Percentiles rank a stretch among this genome's conserved stretches.
phyloP scores from a whole-genome alignment of 2,888 invertebrate species.

The Epirrhoe tristata region DNA sequence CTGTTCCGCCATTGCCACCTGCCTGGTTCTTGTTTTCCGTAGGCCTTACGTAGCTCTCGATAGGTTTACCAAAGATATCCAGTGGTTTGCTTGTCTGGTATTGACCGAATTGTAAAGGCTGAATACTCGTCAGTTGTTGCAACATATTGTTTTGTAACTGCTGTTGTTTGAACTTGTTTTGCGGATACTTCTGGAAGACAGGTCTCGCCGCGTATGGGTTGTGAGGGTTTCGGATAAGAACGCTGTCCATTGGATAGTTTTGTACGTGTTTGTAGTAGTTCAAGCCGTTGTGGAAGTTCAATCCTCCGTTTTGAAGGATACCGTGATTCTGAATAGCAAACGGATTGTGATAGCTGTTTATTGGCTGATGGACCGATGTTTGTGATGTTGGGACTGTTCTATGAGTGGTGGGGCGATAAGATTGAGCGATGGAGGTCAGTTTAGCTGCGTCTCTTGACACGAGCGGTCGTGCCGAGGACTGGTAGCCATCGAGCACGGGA shows the following conservation, averaged over 20 bases:
- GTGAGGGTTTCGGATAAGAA: constrained; percentile 73
- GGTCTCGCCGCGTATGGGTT: constrained; percentile 72
- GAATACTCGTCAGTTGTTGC: constrained; percentile 73
- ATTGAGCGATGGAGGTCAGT: constrained; percentile 78
- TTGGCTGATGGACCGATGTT: constrained; percentile 71
- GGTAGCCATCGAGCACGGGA: constrained; percentile 66
- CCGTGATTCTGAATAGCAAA: constrained; percentile 70
- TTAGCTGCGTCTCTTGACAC: constrained; percentile 72
- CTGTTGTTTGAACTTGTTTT: constrained; percentile 66
- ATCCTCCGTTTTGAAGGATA: constrained; percentile 38
- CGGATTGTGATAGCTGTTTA: constrained; percentile 78
- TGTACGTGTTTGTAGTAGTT: constrained; percentile 76
- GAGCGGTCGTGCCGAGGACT: constrained; percentile 74
- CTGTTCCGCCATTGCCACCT: constrained; percentile 48
- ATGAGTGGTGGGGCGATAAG: constrained; percentile 77
- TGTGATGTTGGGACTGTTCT: constrained; percentile 64
- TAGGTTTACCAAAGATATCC: constrained; percentile 69
- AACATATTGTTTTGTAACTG: constrained; percentile 63
- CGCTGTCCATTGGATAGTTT: constrained; percentile 71
- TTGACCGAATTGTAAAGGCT: constrained; percentile 73
- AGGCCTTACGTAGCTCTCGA: constrained; percentile 68
- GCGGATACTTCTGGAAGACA: constrained; percentile 67
- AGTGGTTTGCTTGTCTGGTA: constrained; percentile 68
- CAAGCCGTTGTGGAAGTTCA: constrained; percentile 62
- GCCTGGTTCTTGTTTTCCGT: constrained; percentile 56